These are phyloP conservation scores for Bhutanitis thaidina DNA, from an alignment of 2,888 invertebrate species.

Conservation along the genomic window DNA sequence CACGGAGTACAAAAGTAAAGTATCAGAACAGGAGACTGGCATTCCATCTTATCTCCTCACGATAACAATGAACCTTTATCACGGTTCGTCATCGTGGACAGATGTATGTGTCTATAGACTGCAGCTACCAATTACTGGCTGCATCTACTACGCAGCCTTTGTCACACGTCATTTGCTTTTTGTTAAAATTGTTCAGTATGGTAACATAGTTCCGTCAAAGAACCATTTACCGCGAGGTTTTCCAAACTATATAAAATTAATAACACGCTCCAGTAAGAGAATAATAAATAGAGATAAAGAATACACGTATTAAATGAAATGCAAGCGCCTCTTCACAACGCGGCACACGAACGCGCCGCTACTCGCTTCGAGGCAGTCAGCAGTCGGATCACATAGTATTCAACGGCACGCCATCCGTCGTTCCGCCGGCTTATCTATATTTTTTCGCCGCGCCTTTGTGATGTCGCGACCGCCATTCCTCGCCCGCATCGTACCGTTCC, in stretches of 20 bases:
- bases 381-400: slow-evolving; percentile 10
- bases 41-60: too few species aligned
- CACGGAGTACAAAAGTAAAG: too few species aligned
- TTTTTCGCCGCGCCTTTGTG: slow-evolving; percentile 66
- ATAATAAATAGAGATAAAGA: not conserved
- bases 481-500: slow-evolving; percentile 40
- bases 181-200: too few species aligned
- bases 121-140: too few species aligned
- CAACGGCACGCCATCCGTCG: slow-evolving; percentile 27
- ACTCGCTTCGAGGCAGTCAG: not conserved
- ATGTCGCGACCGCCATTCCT: slow-evolving; percentile 50
- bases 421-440: slow-evolving; percentile 45
- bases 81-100: too few species aligned
- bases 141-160: too few species aligned
- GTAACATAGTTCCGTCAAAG: too few species aligned
- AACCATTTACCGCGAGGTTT: too few species aligned
- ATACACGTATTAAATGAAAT: not conserved
- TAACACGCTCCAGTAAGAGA: not conserved
- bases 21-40: too few species aligned
- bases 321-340: not conserved
- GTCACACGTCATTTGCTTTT: too few species aligned
- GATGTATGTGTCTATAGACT: too few species aligned
- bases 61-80: too few species aligned
- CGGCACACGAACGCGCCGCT: not conserved
- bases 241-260: not conserved